Evolutionary conservation across 2,888 invertebrate species (phyloP).

Genomic region (Linnaemya tessellans): DNA sequence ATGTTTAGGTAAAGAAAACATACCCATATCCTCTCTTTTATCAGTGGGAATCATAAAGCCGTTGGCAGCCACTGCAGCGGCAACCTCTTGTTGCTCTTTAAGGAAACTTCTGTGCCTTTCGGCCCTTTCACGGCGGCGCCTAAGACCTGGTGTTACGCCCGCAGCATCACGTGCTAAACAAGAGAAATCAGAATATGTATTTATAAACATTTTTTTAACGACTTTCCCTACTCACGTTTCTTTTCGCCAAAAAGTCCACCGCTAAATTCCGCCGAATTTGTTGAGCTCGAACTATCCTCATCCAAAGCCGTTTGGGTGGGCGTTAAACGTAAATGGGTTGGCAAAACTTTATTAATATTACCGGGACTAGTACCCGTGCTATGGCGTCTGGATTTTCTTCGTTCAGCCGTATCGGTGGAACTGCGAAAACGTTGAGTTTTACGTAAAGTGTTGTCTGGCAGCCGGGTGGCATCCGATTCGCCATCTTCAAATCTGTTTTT

Average conservation of each 20-base stretch:
- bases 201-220: no score
- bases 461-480: conserved; percentile 84
- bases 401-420: conserved; percentile 86
- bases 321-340: conserved; percentile 79
- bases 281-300: conserved; percentile 85
- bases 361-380: conserved; percentile 87
- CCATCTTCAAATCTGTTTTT: conserved; percentile 84
- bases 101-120: conserved; percentile 93
- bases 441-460: conserved; percentile 88
- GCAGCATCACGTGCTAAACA: conserved; percentile 83
- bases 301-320: conserved; percentile 80
- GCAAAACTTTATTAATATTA: conserved; percentile 78
- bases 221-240: conserved; percentile 76
- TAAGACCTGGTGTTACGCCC: conserved; percentile 91
- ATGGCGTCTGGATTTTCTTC: conserved; percentile 91
- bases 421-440: conserved; percentile 90
- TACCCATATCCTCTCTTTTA: conserved; percentile 81
- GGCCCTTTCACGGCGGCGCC: conserved; percentile 91
- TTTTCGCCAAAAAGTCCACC: conserved; percentile 80
- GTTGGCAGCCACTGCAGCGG: conserved; percentile 73
- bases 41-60: conserved; percentile 79
- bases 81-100: conserved; percentile 91
- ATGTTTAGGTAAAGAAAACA: conserved; percentile 63
- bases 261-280: conserved; percentile 82
- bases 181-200: conserved; percentile 1